Percentiles rank a stretch among this genome's conserved stretches.
These are phyloP conservation scores for Sinotaia quadrata DNA, from an alignment of 2,888 invertebrate species.

Conservation along the genomic window DNA sequence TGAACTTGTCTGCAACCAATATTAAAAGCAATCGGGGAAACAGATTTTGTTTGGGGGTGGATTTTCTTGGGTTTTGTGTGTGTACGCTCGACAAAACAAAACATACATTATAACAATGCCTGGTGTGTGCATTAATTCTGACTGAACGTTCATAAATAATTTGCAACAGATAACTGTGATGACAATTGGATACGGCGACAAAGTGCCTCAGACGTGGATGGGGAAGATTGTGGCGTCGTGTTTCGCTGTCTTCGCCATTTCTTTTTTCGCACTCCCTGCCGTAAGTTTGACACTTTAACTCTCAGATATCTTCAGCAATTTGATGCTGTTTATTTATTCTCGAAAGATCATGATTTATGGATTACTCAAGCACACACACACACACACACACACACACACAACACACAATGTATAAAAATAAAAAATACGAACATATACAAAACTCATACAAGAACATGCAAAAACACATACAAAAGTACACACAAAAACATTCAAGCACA, in stretches of 20 bases:
- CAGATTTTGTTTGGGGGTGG: no score
- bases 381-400: neutral
- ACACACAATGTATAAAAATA: neutral
- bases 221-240: constrained; percentile 89
- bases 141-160: no score
- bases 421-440: neutral
- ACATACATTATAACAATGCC: no score
- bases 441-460: neutral
- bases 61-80: no score
- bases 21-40: no score
- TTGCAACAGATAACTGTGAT: constrained; percentile 84
- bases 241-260: constrained; percentile 89
- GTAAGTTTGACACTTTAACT: constrained; percentile 76
- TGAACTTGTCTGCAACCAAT: no score
- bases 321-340: neutral
- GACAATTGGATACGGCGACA: constrained; percentile 90
- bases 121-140: no score
- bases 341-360: neutral
- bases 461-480: neutral
- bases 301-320: neutral
- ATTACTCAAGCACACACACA: neutral
- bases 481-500: neutral
- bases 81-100: no score
- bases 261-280: constrained; percentile 88
- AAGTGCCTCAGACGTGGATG: constrained; percentile 89